Evolutionary conservation across 2,797 vertebrate genomes (phyloP).

Genomic region (Merluccius polli): DNA sequence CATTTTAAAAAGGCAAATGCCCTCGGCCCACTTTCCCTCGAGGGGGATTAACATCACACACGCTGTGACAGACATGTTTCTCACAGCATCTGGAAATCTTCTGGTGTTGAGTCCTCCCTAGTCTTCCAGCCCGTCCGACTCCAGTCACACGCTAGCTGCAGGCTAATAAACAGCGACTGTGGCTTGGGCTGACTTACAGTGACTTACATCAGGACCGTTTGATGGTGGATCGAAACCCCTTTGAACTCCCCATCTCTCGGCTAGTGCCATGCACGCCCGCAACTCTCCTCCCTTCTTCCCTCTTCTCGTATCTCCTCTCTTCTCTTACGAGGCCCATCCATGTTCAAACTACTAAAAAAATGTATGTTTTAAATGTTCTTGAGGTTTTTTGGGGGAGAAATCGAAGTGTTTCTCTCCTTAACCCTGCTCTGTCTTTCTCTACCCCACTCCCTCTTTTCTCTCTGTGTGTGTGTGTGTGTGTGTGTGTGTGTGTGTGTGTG

Average conservation of each 20-base stretch:
- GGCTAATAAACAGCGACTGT: conserved; percentile 47
- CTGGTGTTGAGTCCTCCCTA: conserved; percentile 31
- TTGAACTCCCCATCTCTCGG: background rate
- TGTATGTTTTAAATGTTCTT: background rate
- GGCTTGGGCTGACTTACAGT: conserved; percentile 36
- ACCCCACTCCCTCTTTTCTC: background rate
- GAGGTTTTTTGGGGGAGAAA: no score
- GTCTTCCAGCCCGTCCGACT: conserved; percentile 17
- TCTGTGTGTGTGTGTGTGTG: background rate
- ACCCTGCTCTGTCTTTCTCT: background rate
- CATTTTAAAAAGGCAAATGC: conserved; percentile 24
- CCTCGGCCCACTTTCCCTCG: conserved; percentile 28
- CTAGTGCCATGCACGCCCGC: background rate
- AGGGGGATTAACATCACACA: background rate
- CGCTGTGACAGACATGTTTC: conserved; percentile 24
- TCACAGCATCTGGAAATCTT: conserved; percentile 54
- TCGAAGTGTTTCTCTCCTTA: no score
- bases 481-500: background rate
- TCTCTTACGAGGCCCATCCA: background rate
- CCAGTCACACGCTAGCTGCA: conserved; percentile 30
- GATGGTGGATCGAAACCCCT: conserved; percentile 16
- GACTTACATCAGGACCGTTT: conserved; percentile 23
- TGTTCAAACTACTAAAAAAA: background rate
- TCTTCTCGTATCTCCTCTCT: background rate
- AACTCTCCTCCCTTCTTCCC: background rate